Evolutionary conservation across 2,113 vertebrate species (phyloP).

Genomic region (Isichthys henryi): DNA sequence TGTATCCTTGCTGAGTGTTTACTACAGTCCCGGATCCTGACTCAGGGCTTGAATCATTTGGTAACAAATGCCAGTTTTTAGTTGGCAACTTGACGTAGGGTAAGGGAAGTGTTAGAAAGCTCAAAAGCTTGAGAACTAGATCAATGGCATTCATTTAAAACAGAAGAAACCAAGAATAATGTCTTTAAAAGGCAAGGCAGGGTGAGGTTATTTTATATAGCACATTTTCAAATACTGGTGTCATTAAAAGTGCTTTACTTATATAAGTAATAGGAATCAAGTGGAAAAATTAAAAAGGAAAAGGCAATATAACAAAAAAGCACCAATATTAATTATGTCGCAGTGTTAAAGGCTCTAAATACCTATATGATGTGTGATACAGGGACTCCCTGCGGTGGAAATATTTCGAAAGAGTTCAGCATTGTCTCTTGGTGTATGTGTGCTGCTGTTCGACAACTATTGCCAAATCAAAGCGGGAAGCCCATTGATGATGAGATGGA

Average conservation of each 20-base stretch:
- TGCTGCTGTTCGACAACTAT: not conserved
- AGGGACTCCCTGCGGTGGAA: not conserved
- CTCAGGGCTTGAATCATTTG: not conserved
- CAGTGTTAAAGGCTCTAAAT: not conserved
- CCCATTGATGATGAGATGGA: not conserved
- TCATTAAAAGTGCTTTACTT: not conserved
- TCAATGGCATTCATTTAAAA: not conserved
- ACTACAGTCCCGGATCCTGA: not conserved
- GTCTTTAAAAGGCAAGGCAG: not conserved
- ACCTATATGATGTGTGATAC: not conserved
- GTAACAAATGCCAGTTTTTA: not conserved
- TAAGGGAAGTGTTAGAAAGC: not conserved
- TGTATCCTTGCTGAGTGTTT: not conserved
- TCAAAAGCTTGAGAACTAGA: not conserved
- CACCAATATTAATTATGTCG: not conserved
- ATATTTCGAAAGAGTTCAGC: not conserved
- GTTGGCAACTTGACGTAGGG: not conserved
- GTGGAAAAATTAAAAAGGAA: not conserved
- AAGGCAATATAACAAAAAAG: not conserved
- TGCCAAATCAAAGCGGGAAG: not conserved
- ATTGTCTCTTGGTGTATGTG: not conserved
- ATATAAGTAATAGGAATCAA: not conserved
- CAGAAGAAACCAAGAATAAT: not conserved
- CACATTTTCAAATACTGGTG: not conserved
- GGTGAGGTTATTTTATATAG: not conserved